phyloP scores from a whole-genome alignment of 1,140 invertebrate genomes.

The Mylabris phalerata region DNA sequence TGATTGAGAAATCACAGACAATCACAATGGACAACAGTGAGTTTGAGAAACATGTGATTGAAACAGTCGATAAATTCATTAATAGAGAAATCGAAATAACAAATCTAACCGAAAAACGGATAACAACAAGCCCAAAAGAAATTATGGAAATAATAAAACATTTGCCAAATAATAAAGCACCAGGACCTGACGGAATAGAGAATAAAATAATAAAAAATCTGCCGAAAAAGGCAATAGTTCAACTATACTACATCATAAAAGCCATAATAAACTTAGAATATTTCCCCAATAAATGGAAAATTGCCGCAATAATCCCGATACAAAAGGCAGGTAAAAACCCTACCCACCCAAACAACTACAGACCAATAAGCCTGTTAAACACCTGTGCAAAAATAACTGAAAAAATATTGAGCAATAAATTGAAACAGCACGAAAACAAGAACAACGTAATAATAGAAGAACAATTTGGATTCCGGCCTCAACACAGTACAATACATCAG shows the following conservation, averaged over 20 bases:
- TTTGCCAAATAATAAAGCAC: background rate
- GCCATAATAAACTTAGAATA: background rate
- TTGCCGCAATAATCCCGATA: background rate
- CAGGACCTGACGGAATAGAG: background rate
- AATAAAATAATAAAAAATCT: slow-evolving; percentile 2
- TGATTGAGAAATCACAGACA: too few species aligned
- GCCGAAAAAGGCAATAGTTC: background rate
- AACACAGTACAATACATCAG: background rate
- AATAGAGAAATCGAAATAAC: too few species aligned
- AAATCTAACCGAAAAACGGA: background rate
- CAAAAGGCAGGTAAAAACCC: background rate
- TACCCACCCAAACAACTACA: slow-evolving; percentile 3
- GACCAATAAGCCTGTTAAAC: slow-evolving; percentile 3
- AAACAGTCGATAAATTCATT: too few species aligned
- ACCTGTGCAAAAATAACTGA: background rate
- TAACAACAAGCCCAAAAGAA: background rate
- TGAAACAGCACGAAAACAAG: slow-evolving; percentile 7
- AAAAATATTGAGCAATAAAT: background rate
- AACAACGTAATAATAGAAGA: slow-evolving; percentile 6
- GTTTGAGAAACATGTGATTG: too few species aligned
- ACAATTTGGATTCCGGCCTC: slow-evolving; percentile 3
- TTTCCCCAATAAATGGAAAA: slow-evolving; percentile 1
- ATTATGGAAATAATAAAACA: slow-evolving; percentile 1
- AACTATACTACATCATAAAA: background rate
- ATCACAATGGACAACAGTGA: too few species aligned